Conservation (phyloP, 2,113 vertebrate genomes). For the Bos indicus region DNA sequence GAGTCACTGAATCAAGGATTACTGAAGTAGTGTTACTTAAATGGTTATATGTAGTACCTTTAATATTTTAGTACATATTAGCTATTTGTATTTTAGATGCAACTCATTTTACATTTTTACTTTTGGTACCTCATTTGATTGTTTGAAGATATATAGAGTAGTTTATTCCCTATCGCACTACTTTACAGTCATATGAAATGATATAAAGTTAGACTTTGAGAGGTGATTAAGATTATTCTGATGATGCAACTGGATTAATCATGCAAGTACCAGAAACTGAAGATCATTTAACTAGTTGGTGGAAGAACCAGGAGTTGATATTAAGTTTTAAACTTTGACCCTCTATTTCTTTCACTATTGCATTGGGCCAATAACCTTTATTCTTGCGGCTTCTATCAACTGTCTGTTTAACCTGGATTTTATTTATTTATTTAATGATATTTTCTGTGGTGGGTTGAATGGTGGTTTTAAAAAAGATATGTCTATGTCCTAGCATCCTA, state of each 20-base stretch:
- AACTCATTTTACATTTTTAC: neutral
- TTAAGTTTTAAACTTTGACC: neutral
- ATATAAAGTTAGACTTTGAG: neutral
- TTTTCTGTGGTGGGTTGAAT: neutral
- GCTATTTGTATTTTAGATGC: conserved; percentile 3
- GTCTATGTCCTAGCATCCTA: neutral
- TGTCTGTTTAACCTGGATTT: neutral
- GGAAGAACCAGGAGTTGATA: neutral
- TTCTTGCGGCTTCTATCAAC: neutral
- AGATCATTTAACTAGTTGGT: neutral
- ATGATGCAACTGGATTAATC: neutral
- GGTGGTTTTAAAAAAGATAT: neutral
- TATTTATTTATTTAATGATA: neutral
- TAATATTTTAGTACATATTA: neutral
- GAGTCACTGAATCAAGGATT: neutral
- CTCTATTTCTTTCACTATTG: neutral
- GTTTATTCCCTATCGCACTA: neutral
- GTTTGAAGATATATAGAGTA: neutral
- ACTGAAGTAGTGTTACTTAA: neutral
- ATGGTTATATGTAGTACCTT: neutral
- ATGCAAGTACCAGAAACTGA: neutral
- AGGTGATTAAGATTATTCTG: neutral
- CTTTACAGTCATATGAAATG: neutral
- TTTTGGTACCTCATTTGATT: neutral
- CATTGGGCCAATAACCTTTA: neutral